Base-by-base conservation (phyloP, 2,797 vertebrate genomes). In the Parotocinclus haroldoi region DNA sequence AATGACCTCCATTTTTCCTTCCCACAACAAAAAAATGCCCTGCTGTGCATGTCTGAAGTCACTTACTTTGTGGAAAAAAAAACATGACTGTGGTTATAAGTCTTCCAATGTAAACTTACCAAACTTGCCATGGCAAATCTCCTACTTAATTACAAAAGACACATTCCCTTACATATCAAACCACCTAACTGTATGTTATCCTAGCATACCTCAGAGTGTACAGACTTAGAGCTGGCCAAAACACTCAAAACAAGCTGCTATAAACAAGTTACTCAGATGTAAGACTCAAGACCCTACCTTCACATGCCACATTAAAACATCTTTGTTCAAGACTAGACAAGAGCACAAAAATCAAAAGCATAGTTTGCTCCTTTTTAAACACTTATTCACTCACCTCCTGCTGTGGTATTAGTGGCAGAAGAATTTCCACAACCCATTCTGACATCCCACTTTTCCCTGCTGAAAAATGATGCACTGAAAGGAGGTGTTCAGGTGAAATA, bases 371-470 rank as follows among this genome's bases (percentile, higher is more conserved):
- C 40, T 42, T 40, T 40, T n/a, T 11, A 9, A 9, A 42, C 64
- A 63, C 14, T 64, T 45, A 73, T 36, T 54, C 10, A 70, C 88
- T 88, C 77, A 91, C 91, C 90, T 71, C 83, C 90, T 79, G 82
- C 89, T 63, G 90, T 83, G 64, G 84, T 88, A 83, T 62, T 89
- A 82, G 87, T 84, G 81, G 88, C 86, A 73, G 90, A 89, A 76
- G 91, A 92, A 87, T 92, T 91, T 77, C 91, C 88, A 89, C 91
- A 91, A 81, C 90, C 91, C 91, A 92, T 92, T 78, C 84, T 84
- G 58, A 81, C 87, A 87, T 86, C 77, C 81, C 82, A 84, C 82
- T 81, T 84, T 62, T 76, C 75, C 76, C 74, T 74, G 71, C 69
- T 77, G 71, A 78, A 63, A 14, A 9, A 77, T 75, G 74, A 44